Evolutionary conservation across 2,113 vertebrate species (phyloP).

Genomic region (Colinus virginianus): DNA sequence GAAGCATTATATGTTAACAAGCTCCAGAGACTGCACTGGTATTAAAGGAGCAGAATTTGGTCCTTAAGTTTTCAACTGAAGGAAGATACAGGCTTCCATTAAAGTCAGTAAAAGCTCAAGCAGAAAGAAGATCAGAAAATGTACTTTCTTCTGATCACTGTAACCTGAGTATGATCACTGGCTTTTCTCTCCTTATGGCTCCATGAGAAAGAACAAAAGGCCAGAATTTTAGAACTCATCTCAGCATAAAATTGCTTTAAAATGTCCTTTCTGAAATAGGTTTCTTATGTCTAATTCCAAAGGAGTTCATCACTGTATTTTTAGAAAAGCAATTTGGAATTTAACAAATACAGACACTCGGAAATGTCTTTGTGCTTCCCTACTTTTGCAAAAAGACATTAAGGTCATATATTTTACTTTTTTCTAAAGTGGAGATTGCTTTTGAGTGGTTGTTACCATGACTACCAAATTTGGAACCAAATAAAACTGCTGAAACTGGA

Average conservation of each 20-base stretch:
- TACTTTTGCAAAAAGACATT: slow-evolving; percentile 24
- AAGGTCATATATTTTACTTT: background rate
- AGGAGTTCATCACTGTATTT: slow-evolving; percentile 33
- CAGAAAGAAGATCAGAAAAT: background rate
- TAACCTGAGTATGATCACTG: background rate
- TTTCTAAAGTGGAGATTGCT: background rate
- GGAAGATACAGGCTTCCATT: background rate
- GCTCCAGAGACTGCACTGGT: background rate
- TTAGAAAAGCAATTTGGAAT: slow-evolving; percentile 60
- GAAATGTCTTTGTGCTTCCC: slow-evolving; percentile 20
- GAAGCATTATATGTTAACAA: background rate
- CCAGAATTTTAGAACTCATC: slow-evolving; percentile 10
- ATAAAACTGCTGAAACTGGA: slow-evolving; percentile 14
- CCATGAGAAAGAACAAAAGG: slow-evolving; percentile 12
- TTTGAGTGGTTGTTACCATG: slow-evolving; percentile 34
- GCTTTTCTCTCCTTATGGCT: background rate
- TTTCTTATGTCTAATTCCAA: slow-evolving; percentile 25
- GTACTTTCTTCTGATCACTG: background rate
- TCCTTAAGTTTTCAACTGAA: background rate
- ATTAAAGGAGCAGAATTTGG: background rate
- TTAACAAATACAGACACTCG: slow-evolving; percentile 32
- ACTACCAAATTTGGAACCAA: slow-evolving; percentile 11
- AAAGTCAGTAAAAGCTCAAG: background rate
- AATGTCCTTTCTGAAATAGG: slow-evolving; percentile 34
- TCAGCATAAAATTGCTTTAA: slow-evolving; percentile 17